Evolutionary conservation across 1,140 invertebrate species (phyloP), one percentile per base, ranked within the genome.

Genomic region (Chironomus tepperi): DNA sequence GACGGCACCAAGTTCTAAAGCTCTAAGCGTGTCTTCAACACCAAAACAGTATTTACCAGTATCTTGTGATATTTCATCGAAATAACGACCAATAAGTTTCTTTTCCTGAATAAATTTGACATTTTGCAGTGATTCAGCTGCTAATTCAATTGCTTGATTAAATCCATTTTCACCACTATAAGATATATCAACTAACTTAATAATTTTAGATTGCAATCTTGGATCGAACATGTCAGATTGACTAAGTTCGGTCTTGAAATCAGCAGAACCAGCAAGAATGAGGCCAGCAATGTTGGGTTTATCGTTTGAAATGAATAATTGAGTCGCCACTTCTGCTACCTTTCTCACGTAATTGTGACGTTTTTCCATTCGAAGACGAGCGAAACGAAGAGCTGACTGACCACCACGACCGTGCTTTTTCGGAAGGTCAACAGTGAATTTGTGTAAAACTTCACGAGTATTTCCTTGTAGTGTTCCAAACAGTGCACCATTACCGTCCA

Each of bases 81-180:
- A 93, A 79, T 93, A 93, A 76, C 89, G 87, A 89, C 91, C 90
- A 80, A 95, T 95, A 15, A 95, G 84, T 86, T 94, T 94, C 83
- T 95, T 95, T 83, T 95, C 93, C 83, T 95, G 93, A 78, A 95
- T 94, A 82, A 95, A 95, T 83, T 95, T 95, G 24, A 95, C 93
- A 83, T 95, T 93, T 77, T 91, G 88, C 67, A 95, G 83, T 64
- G 91, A 89, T 83, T 95, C 93, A n/a, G 93, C 89, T 67, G 93
- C 90, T 76, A 95, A 82, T 85, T 95, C 93, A 79, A 94, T 93
- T 34, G 91, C 92, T 82, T 94, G 93, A 82, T 95, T 95, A 82
- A 95, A 95, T 77, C 93, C 93, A 84, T 94, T 94, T 83, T 95
- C 93, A 67, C 93, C 93, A 74, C 93, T 93, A 80, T 95, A 95